Evolutionary conservation across 2,113 vertebrate genomes (phyloP).

Genomic region (Pelusios castaneus): DNA sequence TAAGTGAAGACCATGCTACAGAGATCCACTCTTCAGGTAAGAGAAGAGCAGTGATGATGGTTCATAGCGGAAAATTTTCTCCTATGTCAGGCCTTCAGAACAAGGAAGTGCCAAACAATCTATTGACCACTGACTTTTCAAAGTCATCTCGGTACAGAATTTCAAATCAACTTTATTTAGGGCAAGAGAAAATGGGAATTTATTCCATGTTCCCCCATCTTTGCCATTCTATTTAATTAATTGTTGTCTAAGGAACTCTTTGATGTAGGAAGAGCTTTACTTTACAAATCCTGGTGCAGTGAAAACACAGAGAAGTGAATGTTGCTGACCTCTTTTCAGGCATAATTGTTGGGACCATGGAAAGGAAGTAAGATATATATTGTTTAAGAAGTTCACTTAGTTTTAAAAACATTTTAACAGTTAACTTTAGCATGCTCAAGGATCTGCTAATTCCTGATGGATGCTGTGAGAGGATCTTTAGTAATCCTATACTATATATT

Average conservation of each 20-base stretch:
- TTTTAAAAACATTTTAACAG: constrained; percentile 3
- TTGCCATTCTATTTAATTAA: not conserved
- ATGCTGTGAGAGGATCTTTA: not conserved
- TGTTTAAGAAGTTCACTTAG: constrained; percentile 27
- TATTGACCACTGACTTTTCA: not conserved
- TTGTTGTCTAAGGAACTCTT: not conserved
- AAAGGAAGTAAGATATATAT: not conserved
- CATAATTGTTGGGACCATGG: not conserved
- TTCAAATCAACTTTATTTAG: not conserved
- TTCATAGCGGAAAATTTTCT: not conserved
- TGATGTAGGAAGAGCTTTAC: not conserved
- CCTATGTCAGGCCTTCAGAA: not conserved
- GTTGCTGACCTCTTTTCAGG: constrained; percentile 25
- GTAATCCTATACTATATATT: not conserved
- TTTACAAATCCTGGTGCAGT: not conserved
- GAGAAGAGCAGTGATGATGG: not conserved
- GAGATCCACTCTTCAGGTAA: not conserved
- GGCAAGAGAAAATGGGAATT: not conserved
- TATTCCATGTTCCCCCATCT: not conserved
- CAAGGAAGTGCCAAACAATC: not conserved
- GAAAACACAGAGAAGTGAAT: not conserved
- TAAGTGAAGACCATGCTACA: not conserved
- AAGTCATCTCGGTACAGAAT: rapidly evolving
- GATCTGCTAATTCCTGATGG: constrained; percentile 16
- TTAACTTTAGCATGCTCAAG: not conserved